Percentiles rank a stretch among this genome's conserved stretches.
Evolutionary conservation across 2,113 vertebrate species (phyloP).

Genomic region (Cochlearius cochlearius): DNA sequence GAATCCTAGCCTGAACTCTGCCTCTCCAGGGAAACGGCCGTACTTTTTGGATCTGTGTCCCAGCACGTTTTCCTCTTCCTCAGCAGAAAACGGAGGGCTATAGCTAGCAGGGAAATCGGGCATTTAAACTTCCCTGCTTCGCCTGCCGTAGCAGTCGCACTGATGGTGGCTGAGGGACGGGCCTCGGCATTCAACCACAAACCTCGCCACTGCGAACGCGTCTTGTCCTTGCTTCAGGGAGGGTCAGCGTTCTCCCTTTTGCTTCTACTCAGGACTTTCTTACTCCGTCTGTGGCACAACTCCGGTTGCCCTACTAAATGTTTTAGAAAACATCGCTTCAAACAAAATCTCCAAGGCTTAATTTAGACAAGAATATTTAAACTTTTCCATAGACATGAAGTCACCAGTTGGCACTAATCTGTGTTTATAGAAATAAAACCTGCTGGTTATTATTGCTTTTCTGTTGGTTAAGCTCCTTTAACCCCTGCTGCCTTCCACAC

Average conservation of each 20-base stretch:
- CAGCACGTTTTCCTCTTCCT: background rate
- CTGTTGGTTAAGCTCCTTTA: constrained; percentile 39
- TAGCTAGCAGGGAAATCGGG: background rate
- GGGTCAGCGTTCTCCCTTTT: background rate
- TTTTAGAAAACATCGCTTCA: constrained; percentile 48
- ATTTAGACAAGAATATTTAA: constrained; percentile 51
- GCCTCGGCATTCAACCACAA: background rate
- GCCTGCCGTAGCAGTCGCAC: background rate
- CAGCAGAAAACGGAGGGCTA: background rate
- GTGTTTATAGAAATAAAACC: constrained; percentile 51
- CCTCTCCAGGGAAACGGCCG: background rate
- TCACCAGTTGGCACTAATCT: constrained; percentile 48
- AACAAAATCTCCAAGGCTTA: constrained; percentile 48
- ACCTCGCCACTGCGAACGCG: fast-evolving
- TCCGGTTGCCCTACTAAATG: constrained; percentile 21
- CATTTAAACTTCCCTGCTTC: background rate
- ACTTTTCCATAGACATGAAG: constrained; percentile 62
- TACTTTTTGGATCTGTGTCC: background rate
- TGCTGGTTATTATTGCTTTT: constrained; percentile 31
- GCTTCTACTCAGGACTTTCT: background rate
- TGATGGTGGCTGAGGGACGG: background rate
- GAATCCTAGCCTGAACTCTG: background rate
- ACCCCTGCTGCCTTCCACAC: background rate
- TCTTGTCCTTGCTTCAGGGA: background rate
- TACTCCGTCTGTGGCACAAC: background rate